Conservation (phyloP, 2,888 invertebrate species). For the Gari tellinella region DNA sequence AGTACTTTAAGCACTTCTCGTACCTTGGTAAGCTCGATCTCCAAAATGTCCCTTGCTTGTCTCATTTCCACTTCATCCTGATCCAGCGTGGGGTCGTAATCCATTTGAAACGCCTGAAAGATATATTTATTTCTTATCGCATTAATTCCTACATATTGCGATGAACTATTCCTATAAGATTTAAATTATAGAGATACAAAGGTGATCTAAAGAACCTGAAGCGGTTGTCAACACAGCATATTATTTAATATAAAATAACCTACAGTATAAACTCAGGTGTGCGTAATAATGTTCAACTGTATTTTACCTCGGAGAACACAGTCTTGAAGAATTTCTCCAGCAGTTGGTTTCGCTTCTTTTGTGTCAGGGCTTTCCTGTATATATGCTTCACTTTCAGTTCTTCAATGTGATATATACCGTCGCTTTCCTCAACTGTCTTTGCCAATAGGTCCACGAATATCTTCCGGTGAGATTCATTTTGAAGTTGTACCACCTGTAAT, state of each 20-base stretch:
- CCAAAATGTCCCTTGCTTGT: slow-evolving; percentile 77
- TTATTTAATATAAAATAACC: no score
- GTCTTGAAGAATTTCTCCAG: slow-evolving; percentile 82
- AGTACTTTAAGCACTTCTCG: no score
- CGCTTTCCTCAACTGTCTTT: slow-evolving; percentile 44
- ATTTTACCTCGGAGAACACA: slow-evolving; percentile 75
- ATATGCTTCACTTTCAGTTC: slow-evolving; percentile 69
- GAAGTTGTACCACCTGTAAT: slow-evolving; percentile 75
- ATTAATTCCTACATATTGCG: not conserved
- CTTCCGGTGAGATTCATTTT: slow-evolving; percentile 64
- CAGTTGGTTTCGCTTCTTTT: slow-evolving; percentile 77
- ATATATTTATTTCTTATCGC: not conserved
- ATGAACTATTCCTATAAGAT: no score
- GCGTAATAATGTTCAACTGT: no score
- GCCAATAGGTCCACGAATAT: slow-evolving; percentile 65
- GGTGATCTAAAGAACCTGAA: no score
- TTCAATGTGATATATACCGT: slow-evolving; percentile 51
- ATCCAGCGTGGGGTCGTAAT: slow-evolving; percentile 76
- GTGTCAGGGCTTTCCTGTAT: slow-evolving; percentile 75
- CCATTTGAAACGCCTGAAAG: slow-evolving; percentile 78
- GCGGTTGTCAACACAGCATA: no score
- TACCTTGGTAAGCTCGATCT: slow-evolving; percentile 80
- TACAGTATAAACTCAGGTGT: no score
- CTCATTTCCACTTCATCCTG: slow-evolving; percentile 67
- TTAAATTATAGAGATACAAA: no score